Conservation (phyloP, 1,140 invertebrate genomes). For the Lucilia cuprina region DNA sequence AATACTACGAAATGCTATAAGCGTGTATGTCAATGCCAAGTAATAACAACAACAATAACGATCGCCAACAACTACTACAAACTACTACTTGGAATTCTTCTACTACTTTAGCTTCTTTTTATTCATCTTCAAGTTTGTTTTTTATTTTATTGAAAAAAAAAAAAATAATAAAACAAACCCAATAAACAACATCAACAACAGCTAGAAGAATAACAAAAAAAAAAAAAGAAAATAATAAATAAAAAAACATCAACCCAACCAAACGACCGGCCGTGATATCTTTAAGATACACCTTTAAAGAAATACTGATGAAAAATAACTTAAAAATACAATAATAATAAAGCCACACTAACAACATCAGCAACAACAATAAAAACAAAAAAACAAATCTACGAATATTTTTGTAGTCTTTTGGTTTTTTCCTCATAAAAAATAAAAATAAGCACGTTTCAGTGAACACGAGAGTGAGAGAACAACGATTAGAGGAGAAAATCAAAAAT, state of each 20-base stretch:
- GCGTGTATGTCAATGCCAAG: constrained; percentile 30
- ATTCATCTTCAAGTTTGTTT: background rate
- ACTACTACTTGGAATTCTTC: background rate
- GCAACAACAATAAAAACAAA: background rate
- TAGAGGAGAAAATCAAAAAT: constrained; percentile 5
- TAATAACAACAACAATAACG: background rate
- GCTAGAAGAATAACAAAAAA: background rate
- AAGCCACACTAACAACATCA: background rate
- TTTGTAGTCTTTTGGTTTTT: background rate
- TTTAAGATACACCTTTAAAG: constrained; percentile 18
- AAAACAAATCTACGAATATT: background rate
- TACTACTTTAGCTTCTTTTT: background rate
- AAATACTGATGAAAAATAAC: background rate
- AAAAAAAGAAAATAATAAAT: no score
- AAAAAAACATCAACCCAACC: background rate
- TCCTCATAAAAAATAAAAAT: constrained; percentile 12
- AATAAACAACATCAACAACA: background rate
- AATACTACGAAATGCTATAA: constrained; percentile 26
- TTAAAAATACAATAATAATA: no score
- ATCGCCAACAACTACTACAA: no score
- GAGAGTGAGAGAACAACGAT: constrained; percentile 14
- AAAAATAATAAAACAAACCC: background rate
- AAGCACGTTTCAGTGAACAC: background rate
- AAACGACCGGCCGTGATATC: background rate
- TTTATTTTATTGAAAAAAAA: background rate